Base-by-base conservation (phyloP, 2,888 invertebrate genomes). In the Chrysopilus asiliformis region DNA sequence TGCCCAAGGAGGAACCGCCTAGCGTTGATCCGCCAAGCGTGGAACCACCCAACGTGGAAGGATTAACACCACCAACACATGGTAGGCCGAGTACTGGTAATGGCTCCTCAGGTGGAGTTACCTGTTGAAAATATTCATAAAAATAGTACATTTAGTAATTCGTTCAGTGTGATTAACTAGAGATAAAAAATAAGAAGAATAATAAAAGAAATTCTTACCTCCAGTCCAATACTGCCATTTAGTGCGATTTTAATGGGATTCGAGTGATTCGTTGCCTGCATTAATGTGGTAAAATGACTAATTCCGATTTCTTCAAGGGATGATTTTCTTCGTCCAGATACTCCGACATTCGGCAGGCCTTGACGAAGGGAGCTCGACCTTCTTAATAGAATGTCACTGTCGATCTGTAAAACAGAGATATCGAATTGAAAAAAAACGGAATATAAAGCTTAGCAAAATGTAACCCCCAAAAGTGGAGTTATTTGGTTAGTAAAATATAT, bases 291-390 rank as follows among this genome's bases (percentile, higher is more conserved):
- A 51, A 80, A 80, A 55, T 85, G 83, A 37, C 82, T 79, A 49
- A 85, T 73, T 37, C 86, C 85, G 47, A 86, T 81, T 60, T 86
- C 86, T 64, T 86, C 86, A 33, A 85, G 67, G 52, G 85, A 86
- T 53, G 83, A 85, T 60, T 86, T 86, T 43, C 84, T 68, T 19
- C 79, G 68, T 6, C 71, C 67, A 42, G 55, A 57, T 10, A 59
- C 54, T 33, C 76, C 73, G 18, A 72, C 69, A 47, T 70, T 75
- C 39, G 77, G 73, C 34, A 87, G 64, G 4, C 87, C 87, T 59
- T 87, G 86, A 14, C 89, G 70, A 41, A 87, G 65, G 5, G 86
- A 87, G 53, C 84, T 87, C 27, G 86, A 86, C 39, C 87, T 72
- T 36, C 86, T 69, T 46, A 89, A 65, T 25, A 87, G 64, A 48